Conservation (phyloP, 2,797 vertebrate species). For the Hoplostethus mediterraneus region DNA sequence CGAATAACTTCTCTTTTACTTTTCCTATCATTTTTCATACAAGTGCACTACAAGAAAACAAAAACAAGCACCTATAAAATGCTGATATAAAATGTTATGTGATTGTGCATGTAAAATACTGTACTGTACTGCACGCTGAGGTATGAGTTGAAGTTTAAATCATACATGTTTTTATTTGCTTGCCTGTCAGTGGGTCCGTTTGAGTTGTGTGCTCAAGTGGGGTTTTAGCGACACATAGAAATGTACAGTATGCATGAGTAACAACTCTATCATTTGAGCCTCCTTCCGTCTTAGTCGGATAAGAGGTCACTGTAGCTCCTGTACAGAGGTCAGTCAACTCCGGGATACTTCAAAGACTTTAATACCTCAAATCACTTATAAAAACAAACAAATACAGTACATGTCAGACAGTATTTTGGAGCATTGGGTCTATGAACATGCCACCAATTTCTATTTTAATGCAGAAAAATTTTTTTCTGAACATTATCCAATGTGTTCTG, state of each 20-base stretch:
- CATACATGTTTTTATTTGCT: conserved; percentile 10
- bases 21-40: no score
- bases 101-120: background rate
- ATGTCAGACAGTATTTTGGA: no score
- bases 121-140: conserved; percentile 12
- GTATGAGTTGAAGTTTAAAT: conserved; percentile 31
- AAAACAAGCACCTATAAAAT: no score
- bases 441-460: no score
- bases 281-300: background rate
- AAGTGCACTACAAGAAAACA: no score
- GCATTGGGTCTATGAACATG: no score
- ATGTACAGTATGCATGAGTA: background rate
- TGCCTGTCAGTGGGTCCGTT: conserved; percentile 39
- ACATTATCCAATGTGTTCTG: background rate
- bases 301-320: no score
- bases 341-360: background rate
- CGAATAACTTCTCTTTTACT: no score
- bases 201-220: conserved; percentile 1
- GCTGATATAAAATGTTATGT: no score
- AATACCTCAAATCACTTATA: background rate
- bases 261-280: conserved; percentile 12
- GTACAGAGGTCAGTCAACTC: no score
- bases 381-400: no score
- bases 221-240: conserved; percentile 3
- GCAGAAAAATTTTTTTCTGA: no score